These are phyloP conservation scores for Tanypteryx hageni DNA, from an alignment of 2,888 invertebrate species.

Conservation along the genomic window DNA sequence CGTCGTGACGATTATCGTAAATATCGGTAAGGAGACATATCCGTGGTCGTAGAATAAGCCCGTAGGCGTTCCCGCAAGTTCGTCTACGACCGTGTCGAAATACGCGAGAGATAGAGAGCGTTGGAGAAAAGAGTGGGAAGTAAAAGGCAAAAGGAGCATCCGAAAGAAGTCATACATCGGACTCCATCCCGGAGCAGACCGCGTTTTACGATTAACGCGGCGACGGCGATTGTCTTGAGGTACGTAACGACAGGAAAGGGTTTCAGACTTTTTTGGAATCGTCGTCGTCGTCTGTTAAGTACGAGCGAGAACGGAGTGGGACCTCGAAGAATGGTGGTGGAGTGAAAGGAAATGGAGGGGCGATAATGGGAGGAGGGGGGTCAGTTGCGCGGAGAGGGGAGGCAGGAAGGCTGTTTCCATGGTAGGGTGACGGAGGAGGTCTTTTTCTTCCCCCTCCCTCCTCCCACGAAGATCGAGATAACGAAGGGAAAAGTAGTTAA, in stretches of 20 bases:
- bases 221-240: slow-evolving; percentile 26
- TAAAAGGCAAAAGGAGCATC: background rate
- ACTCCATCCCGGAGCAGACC: background rate
- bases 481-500: slow-evolving; percentile 59
- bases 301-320: background rate
- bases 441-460: background rate
- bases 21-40: no score
- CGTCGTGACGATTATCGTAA: no score
- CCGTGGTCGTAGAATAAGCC: no score
- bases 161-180: background rate
- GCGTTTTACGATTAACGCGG: background rate
- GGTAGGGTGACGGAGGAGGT: no score
- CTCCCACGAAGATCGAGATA: slow-evolving; percentile 21
- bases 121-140: background rate
- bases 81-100: no score
- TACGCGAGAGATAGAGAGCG: background rate
- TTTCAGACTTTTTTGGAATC: slow-evolving; percentile 25
- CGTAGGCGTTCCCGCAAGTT: no score
- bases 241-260: slow-evolving; percentile 36
- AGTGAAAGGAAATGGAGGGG: background rate
- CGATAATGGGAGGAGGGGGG: background rate
- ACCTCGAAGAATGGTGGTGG: background rate
- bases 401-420: no score
- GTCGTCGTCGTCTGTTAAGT: background rate
- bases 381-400: no score